phyloP scores from a whole-genome alignment of 2,888 invertebrate genomes.

The Anarsia innoxiella region DNA sequence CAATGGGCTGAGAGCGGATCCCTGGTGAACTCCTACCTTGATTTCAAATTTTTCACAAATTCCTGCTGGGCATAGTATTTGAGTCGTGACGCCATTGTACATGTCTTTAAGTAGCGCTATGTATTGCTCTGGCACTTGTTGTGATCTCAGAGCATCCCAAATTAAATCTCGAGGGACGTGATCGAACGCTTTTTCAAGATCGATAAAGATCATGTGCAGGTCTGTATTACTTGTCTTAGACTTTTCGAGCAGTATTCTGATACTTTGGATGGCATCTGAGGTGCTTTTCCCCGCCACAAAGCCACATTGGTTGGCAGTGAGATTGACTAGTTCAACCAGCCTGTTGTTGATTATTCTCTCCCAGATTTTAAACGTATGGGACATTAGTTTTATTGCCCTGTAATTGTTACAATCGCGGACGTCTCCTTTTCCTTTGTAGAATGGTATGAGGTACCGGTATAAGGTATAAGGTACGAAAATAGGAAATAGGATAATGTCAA shows the following conservation, averaged over 20 bases:
- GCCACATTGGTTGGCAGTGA: neutral
- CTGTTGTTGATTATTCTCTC: neutral
- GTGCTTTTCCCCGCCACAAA: constrained; percentile 11
- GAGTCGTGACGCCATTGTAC: neutral
- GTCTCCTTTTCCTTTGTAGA: constrained; percentile 2
- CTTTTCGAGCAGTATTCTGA: constrained; percentile 13
- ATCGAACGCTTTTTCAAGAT: neutral
- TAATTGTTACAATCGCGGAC: neutral
- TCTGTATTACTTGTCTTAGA: neutral
- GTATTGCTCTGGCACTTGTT: neutral
- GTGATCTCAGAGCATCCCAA: neutral
- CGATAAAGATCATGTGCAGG: neutral
- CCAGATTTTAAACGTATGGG: constrained; percentile 2
- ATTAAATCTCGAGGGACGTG: neutral
- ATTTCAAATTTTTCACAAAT: neutral
- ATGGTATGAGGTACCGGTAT: neutral
- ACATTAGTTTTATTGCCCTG: neutral
- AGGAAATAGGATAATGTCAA: neutral
- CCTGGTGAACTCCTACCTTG: constrained; percentile 1
- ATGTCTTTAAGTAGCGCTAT: neutral
- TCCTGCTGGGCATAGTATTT: neutral
- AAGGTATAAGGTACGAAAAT: neutral
- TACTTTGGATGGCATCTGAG: constrained; percentile 15
- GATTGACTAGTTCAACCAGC: neutral
- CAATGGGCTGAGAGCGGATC: constrained; percentile 1